A percentile compares a stretch with the other conserved stretches of the same genome.
Conservation (phyloP, 2,888 invertebrate genomes). For the Diaphora mendica region DNA sequence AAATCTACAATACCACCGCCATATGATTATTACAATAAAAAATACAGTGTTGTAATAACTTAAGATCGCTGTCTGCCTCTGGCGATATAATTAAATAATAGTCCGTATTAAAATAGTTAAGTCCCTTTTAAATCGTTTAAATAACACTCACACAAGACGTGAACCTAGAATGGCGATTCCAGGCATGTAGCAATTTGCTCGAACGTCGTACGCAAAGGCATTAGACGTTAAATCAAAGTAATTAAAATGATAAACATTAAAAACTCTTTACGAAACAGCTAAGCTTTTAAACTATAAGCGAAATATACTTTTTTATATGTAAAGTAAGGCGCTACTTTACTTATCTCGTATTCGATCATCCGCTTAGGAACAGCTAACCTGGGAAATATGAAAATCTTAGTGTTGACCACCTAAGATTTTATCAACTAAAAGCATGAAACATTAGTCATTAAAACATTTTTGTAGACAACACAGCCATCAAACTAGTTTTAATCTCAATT, state of each 20-base stretch:
- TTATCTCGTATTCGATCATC: background rate
- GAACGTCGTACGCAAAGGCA: background rate
- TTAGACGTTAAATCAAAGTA: background rate
- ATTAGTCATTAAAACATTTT: slow-evolving; percentile 12
- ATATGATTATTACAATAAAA: background rate
- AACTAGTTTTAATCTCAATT: slow-evolving; percentile 17
- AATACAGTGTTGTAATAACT: background rate
- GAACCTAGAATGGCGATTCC: background rate
- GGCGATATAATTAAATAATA: background rate
- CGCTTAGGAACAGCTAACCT: background rate
- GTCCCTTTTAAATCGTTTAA: background rate
- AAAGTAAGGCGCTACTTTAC: background rate
- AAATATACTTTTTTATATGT: background rate
- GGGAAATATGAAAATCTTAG: slow-evolving; percentile 2
- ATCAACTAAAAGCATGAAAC: slow-evolving; percentile 10
- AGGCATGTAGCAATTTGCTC: background rate
- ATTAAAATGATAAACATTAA: background rate
- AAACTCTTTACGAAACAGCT: background rate
- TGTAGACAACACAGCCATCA: slow-evolving; percentile 10
- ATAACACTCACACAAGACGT: background rate
- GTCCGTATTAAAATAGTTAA: background rate
- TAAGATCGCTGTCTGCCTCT: background rate
- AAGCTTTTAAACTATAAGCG: background rate
- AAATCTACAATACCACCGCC: background rate
- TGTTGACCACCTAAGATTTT: slow-evolving; percentile 8